phyloP scores from a whole-genome alignment of 2,888 invertebrate genomes.

The Tachina lurida region DNA sequence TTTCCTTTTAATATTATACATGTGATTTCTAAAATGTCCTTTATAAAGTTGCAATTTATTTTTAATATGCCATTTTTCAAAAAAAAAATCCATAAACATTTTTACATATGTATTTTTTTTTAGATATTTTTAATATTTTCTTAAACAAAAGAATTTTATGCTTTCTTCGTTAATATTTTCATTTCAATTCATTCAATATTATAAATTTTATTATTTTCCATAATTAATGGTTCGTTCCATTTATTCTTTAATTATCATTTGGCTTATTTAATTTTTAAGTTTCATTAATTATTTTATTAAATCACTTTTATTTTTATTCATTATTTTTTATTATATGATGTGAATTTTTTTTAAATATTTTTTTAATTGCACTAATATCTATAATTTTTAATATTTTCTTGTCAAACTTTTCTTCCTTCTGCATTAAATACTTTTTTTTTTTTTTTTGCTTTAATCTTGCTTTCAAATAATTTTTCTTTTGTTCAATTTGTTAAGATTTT shows the following conservation, averaged over 20 bases:
- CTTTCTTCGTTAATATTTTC: neutral
- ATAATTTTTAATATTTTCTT: constrained; percentile 6
- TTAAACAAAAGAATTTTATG: neutral
- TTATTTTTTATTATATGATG: neutral
- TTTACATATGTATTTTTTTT: neutral
- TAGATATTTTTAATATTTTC: neutral
- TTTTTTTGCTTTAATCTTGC: constrained; percentile 11
- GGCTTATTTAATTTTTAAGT: neutral
- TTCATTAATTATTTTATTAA: constrained; percentile 2
- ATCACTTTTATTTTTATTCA: constrained; percentile 9
- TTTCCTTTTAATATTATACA: too few species aligned
- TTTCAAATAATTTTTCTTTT: neutral
- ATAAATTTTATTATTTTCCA: neutral
- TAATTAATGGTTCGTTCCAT: neutral
- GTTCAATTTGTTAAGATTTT: neutral
- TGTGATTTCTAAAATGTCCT: too few species aligned
- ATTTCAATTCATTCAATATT: neutral
- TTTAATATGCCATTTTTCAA: too few species aligned
- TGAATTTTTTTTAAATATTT: neutral
- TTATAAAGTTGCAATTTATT: too few species aligned
- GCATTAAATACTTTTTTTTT: constrained; percentile 9
- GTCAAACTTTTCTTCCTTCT: constrained; percentile 1
- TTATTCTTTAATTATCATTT: neutral
- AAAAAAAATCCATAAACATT: too few species aligned
- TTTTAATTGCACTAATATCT: neutral